These are phyloP conservation scores for Rattus norvegicus DNA, from an alignment of 2,113 vertebrate genomes.

Conservation along the genomic window DNA sequence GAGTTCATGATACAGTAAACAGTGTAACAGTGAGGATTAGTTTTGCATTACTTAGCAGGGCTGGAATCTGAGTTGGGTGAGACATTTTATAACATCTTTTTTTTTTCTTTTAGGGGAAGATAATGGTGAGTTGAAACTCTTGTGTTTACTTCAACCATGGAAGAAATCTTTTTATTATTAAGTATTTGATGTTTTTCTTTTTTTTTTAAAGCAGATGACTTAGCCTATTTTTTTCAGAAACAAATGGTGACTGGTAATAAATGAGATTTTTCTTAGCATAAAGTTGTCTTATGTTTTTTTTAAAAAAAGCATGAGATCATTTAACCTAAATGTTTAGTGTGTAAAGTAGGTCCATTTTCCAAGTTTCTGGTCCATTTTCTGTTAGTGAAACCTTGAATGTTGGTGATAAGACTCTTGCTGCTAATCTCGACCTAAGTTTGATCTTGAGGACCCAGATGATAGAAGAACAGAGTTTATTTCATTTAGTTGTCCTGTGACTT, in stretches of 20 bases:
- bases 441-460: not conserved
- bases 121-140: constrained; percentile 91
- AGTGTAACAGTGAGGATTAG: constrained; percentile 15
- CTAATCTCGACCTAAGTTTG: too few species aligned
- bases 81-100: constrained; percentile 35
- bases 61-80: constrained; percentile 59
- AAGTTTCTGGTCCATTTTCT: constrained; percentile 7
- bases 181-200: not conserved
- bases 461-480: not conserved
- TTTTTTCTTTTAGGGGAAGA: constrained; percentile 90
- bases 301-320: not conserved
- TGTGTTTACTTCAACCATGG: constrained; percentile 32
- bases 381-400: constrained; percentile 45
- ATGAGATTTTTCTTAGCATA: not conserved
- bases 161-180: constrained; percentile 31
- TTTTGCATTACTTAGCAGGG: not conserved
- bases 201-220: constrained; percentile 10
- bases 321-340: constrained; percentile 3
- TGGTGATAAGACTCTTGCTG: constrained; percentile 6
- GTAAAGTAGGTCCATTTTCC: not conserved
- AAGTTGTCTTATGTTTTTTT: constrained; percentile 21
- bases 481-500: not conserved
- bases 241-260: constrained; percentile 35
- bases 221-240: constrained; percentile 14
- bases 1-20: not conserved